These are phyloP conservation scores for Pseudachorutes palmiensis DNA, from an alignment of 1,140 invertebrate genomes.

Conservation along the genomic window DNA sequence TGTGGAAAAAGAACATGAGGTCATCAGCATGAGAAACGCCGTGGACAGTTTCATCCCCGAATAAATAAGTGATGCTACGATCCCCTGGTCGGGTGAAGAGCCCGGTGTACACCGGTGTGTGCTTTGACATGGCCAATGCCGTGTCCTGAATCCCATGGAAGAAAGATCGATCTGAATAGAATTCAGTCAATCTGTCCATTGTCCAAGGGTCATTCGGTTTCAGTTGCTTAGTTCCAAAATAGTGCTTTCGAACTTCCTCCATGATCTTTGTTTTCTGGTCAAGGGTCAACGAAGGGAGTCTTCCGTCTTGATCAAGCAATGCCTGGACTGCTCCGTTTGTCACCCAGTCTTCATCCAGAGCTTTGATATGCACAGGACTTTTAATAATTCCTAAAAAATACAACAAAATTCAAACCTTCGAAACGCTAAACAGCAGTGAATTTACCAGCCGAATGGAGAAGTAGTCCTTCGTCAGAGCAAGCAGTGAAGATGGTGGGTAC, in stretches of 20 bases:
- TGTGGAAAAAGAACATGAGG: not conserved
- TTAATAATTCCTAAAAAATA: not conserved
- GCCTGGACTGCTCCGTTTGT: not conserved
- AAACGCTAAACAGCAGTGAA: not conserved
- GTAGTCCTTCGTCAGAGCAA: not conserved
- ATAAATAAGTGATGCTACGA: not conserved
- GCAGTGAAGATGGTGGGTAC: not conserved
- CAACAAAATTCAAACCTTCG: not conserved
- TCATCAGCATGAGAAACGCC: slow-evolving; percentile 2
- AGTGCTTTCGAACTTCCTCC: too few relatives aligned
- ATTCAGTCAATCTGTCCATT: not conserved
- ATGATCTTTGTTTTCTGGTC: too few relatives aligned
- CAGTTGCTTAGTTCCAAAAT: too few relatives aligned
- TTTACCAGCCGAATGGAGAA: not conserved
- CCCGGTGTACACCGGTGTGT: not conserved
- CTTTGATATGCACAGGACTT: not conserved
- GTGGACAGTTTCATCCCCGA: not conserved
- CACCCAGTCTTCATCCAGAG: not conserved
- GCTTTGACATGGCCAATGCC: not conserved
- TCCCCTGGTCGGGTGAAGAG: not conserved
- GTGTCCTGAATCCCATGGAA: not conserved
- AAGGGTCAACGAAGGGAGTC: not conserved
- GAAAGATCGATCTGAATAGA: not conserved
- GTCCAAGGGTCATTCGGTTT: not conserved
- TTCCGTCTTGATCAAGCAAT: not conserved